Evolutionary conservation across 2,888 invertebrate species (phyloP), one percentile per base, ranked within the genome.

Genomic region (Lithosia quadra): DNA sequence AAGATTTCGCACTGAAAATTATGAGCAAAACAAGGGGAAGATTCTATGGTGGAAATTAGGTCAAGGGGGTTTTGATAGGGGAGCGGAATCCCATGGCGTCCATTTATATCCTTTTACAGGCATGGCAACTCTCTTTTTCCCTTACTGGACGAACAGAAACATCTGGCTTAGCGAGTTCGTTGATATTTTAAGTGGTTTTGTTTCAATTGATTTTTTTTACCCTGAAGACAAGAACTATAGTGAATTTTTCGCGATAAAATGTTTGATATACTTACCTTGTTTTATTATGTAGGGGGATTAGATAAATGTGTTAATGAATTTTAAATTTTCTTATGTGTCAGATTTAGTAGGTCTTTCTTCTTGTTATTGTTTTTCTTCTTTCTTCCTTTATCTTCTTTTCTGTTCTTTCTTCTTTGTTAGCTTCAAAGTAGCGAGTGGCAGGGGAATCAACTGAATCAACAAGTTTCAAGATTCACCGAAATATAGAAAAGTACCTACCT

Each of bases 1-100:
- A 18, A 10, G 11, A n/a, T 58, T 43, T 43, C 22, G 11, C 4
- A 1, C 13, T 15, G 21, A 53, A 36, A 18, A 63, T 39, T 11
- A 33, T 9, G 59, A 60, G 36, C 15, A 22, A 65, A 72, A 68
- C 49, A 68, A 66, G 63, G 39, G 55, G 7, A 66, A 70, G 75
- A 77, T 75, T 28, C 65, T 71, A 65, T 74, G 55, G 63, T 63
- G 24, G 63, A 73, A 84, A 83, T 77, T 83, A 69, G 85, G 85
- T 83, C 84, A 84, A 71, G 67, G 74, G 77, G 77, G 78, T 70
- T 61, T 43, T 22, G 24, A 59, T 55, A 65, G 56, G 62, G 57
- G 49, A 60, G 61, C 33, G 59, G 49, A 67, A 56, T 67, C 55
- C 43, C 49, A 57, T 22, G 63, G 55, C 22, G 15, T 34, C 55